Conservation (phyloP, 2,113 vertebrate genomes). For the human region DNA sequence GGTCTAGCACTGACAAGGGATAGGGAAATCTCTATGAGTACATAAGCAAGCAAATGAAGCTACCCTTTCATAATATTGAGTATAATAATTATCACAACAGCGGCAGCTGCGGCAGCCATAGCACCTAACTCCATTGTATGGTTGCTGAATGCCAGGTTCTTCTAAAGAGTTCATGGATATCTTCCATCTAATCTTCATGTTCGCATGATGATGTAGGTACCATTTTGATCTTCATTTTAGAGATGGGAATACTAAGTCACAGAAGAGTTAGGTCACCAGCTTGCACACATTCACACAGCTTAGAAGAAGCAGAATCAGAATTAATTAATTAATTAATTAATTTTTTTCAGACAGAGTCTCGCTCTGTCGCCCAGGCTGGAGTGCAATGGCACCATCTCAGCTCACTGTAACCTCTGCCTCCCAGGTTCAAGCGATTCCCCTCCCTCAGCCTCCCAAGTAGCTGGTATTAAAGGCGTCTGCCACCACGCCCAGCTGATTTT, state of each 20-base stretch:
- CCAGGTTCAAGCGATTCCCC: too few species aligned
- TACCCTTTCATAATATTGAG: not conserved
- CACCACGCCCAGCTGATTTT: rapidly evolving
- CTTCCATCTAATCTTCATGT: not conserved
- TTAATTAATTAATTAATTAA: too few species aligned
- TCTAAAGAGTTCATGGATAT: not conserved
- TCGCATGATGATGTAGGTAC: not conserved
- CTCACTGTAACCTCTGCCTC: too few species aligned
- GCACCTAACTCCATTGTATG: rapidly evolving
- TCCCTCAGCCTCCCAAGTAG: too few species aligned
- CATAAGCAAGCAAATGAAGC: too few species aligned
- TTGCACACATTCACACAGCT: too few species aligned
- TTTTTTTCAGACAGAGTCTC: too few species aligned
- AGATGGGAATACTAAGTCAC: not conserved
- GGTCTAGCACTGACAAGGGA: not conserved
- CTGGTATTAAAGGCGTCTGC: too few species aligned
- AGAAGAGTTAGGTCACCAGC: not conserved
- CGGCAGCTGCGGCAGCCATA: rapidly evolving
- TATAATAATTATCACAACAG: rapidly evolving
- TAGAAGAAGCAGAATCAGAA: not conserved
- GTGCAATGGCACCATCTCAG: too few species aligned
- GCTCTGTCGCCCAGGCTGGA: too few species aligned
- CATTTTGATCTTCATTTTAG: not conserved
- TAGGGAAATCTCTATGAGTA: not conserved
- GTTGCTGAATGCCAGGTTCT: not conserved